phyloP scores from a whole-genome alignment of 2,888 invertebrate species.

The Lepidocyrtoides sp. region DNA sequence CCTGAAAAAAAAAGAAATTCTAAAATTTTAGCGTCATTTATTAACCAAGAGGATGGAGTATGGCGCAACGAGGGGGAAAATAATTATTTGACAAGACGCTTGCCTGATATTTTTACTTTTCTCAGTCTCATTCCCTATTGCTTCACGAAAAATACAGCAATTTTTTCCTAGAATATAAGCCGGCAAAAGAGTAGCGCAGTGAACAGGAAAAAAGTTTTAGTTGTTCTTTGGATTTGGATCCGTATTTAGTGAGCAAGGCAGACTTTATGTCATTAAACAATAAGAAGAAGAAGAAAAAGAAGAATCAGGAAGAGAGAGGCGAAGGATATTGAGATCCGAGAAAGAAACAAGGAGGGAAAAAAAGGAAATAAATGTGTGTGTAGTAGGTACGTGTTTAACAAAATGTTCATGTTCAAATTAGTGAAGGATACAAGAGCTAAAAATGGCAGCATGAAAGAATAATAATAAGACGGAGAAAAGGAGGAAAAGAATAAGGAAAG shows the following conservation, averaged over 20 bases:
- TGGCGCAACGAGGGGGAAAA: slow-evolving; percentile 33
- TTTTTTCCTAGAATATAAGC: not conserved
- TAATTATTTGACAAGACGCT: slow-evolving; percentile 71
- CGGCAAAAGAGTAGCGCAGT: not conserved
- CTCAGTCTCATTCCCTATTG: not conserved
- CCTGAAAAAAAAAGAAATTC: no score
- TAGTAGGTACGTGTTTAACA: slow-evolving; percentile 53
- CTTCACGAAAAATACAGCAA: not conserved
- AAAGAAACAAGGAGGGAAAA: not conserved
- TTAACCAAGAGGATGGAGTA: not conserved
- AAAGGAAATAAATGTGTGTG: not conserved
- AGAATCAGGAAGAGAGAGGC: no score
- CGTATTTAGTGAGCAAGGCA: not conserved
- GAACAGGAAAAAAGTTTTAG: not conserved
- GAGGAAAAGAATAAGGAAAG: slow-evolving; percentile 43
- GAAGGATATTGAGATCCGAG: not conserved
- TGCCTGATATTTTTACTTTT: slow-evolving; percentile 40
- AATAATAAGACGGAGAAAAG: slow-evolving; percentile 16
- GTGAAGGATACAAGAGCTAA: slow-evolving; percentile 62
- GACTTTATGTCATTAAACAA: slow-evolving; percentile 57
- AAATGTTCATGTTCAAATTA: slow-evolving; percentile 74
- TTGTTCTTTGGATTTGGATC: slow-evolving; percentile 11
- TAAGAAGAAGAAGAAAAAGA: slow-evolving; percentile 22
- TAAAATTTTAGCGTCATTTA: not conserved
- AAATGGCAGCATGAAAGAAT: slow-evolving; percentile 57